Conservation (phyloP, 2,113 vertebrate genomes). For the Halichoerus grypus region DNA sequence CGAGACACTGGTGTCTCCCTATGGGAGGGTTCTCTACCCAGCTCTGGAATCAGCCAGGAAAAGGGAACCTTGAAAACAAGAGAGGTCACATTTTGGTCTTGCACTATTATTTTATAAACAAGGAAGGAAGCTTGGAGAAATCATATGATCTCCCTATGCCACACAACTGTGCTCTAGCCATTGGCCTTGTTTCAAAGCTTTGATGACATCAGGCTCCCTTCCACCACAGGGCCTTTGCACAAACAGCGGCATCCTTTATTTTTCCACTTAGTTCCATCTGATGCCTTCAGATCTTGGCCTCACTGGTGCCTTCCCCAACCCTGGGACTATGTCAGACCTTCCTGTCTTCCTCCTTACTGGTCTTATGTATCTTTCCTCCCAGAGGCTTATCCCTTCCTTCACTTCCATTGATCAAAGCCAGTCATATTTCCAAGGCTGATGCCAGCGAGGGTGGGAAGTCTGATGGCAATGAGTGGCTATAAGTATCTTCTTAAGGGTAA, state of each 20-base stretch:
- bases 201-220: accelerated
- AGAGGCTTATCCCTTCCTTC: accelerated
- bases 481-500: neutral
- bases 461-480: neutral
- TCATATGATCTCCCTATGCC: too few relatives aligned
- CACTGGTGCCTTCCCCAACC: neutral
- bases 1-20: accelerated
- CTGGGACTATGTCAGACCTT: neutral
- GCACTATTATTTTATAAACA: neutral
- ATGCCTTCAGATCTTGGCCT: neutral
- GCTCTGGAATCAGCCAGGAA: neutral
- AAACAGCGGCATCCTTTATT: accelerated
- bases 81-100: neutral
- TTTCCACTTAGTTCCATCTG: neutral
- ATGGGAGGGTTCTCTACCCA: neutral
- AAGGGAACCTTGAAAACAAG: too few relatives aligned
- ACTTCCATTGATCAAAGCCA: neutral
- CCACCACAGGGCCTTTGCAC: neutral
- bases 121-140: neutral
- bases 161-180: accelerated
- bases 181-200: neutral
- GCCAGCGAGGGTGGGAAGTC: neutral
- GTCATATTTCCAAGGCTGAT: neutral
- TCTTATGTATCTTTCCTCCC: neutral
- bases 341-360: neutral